Base-by-base conservation (phyloP, 2,113 vertebrate genomes). In the Formicarius rufipectus region DNA sequence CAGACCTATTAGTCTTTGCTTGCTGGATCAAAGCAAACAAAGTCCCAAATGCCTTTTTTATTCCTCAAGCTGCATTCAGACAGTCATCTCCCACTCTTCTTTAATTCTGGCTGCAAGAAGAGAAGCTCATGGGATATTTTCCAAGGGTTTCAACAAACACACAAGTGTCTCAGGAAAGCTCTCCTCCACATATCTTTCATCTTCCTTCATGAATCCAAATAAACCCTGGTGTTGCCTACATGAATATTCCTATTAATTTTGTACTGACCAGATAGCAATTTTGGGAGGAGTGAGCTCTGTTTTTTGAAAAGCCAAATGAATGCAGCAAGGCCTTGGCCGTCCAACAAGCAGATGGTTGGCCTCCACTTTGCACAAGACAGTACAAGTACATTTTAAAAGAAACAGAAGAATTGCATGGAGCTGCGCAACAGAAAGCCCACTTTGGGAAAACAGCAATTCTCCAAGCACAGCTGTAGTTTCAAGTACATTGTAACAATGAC, bases 401-500 rank as follows among this genome's bases (percentile, higher is more conserved):
- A 74, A n/a, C 7, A 44, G 8, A 63, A 64, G 5, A 55, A 39
- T 59, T 79, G 39, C 2, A 0, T 30, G 33, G 13, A 8, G 24
- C 15, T 64, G 21, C 3, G 12, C 30, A n/a, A 44, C 1, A 2
- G 72, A 27, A 92, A 83, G 20, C 28, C 4, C 7, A 13, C 19
- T 59, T 60, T 35, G 21, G 30, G 16, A 15, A 16, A 11, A 8
- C 15, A 79, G 27, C 0, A 0, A n/a, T 64, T 80, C 44, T 55
- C 21, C 35, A 50, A 47, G 67, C 23, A 40, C 33, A 85, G 40
- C 25, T 55, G 4, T 33, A 35, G 69, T 63, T 93, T 82, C 60
- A 68, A 75, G 23, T 19, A 30, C 0, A 0, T 30, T 0, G 0
- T 50, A 84, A 73, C 11, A 35, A 55, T 47, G 22, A 35, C 4